phyloP scores from a whole-genome alignment of 2,113 vertebrate genomes.

The Crotalus viridis region DNA sequence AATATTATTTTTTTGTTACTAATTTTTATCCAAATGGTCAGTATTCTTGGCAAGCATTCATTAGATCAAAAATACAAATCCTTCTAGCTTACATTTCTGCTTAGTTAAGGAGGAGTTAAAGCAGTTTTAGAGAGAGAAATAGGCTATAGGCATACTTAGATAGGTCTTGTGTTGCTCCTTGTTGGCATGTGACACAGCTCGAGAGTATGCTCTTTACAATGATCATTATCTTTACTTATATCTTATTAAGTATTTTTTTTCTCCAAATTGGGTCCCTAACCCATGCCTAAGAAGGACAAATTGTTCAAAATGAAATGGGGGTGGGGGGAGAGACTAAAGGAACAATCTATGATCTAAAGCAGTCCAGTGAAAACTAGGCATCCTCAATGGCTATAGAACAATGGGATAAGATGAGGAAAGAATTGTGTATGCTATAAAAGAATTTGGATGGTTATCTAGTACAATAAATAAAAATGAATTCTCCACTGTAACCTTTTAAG shows the following conservation, averaged over 20 bases:
- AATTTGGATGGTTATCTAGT: background rate
- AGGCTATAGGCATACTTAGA: background rate
- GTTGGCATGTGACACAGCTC: background rate
- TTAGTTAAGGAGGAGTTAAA: background rate
- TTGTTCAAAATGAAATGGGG: background rate
- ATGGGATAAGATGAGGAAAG: background rate
- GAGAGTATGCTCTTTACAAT: background rate
- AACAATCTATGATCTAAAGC: background rate
- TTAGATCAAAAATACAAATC: background rate
- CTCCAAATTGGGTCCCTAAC: background rate
- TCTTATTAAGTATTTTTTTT: background rate
- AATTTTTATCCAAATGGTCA: background rate
- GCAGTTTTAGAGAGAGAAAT: background rate
- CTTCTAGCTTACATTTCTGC: background rate
- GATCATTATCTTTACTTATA: background rate
- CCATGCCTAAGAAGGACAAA: background rate
- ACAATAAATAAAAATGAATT: background rate
- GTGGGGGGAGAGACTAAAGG: background rate
- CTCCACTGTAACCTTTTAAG: background rate
- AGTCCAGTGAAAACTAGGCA: background rate
- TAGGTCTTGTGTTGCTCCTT: background rate
- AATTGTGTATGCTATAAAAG: background rate
- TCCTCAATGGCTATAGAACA: background rate
- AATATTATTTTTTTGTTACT: background rate
- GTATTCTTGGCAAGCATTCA: background rate